Conservation (phyloP, 2,113 vertebrate species). For the Oreochromis tanganicae region DNA sequence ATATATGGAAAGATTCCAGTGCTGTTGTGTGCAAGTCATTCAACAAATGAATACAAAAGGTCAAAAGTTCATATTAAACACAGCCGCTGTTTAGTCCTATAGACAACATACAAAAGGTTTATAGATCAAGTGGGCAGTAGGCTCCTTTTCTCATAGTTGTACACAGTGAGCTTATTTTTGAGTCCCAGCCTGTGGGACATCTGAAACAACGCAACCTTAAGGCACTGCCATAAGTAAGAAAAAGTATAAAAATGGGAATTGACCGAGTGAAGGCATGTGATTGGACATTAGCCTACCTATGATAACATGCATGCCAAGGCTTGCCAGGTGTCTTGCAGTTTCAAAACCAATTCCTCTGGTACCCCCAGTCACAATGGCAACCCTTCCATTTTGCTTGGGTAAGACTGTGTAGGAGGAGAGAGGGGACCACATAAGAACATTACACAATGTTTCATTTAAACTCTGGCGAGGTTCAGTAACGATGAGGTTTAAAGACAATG, state of each 20-base stretch:
- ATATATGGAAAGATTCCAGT: background rate
- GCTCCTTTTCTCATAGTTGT: background rate
- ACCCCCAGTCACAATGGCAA: conserved; percentile 91
- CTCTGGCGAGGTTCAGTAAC: background rate
- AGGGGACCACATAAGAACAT: conserved; percentile 11
- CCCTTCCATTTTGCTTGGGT: conserved; percentile 79
- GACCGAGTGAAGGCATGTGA: background rate
- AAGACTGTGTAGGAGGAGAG: conserved; percentile 71
- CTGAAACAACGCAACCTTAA: background rate
- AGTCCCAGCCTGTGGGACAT: background rate
- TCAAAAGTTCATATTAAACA: background rate
- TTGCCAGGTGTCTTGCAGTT: conserved; percentile 79
- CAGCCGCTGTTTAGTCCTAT: background rate
- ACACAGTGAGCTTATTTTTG: background rate
- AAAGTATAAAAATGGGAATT: background rate
- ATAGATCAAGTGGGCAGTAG: background rate
- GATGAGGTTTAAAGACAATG: background rate
- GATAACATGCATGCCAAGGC: conserved; percentile 87
- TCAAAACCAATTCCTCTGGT: conserved; percentile 85
- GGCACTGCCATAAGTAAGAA: background rate
- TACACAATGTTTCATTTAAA: background rate
- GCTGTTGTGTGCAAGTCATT: background rate
- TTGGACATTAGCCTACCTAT: conserved; percentile 77
- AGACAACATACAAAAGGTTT: background rate
- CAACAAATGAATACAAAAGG: background rate